Percentiles rank a stretch among this genome's conserved stretches.
phyloP scores from a whole-genome alignment of 2,797 vertebrate species.

The Acridotheres tristis region DNA sequence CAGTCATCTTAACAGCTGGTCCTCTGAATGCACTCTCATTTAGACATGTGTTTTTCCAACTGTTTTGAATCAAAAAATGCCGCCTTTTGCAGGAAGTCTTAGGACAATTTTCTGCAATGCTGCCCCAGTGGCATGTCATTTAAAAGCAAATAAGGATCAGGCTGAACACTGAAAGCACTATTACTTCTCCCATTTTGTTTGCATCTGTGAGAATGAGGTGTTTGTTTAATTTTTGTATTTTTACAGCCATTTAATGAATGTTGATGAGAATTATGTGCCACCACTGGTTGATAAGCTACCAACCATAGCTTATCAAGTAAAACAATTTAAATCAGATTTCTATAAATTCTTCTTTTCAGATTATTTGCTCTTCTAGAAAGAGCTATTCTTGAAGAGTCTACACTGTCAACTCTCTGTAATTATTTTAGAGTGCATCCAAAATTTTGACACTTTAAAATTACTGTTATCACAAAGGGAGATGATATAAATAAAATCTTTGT shows the following conservation, averaged over 20 bases:
- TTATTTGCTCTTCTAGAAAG: not conserved
- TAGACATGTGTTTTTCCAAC: constrained; percentile 34
- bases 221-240: not conserved
- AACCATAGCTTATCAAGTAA: not conserved
- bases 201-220: not conserved
- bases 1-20: constrained; percentile 12
- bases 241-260: not conserved
- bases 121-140: not conserved
- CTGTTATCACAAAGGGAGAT: not conserved
- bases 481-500: constrained; percentile 2
- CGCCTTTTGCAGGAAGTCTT: not conserved
- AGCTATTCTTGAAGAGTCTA: not conserved
- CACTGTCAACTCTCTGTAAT: not conserved
- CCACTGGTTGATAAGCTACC: not conserved
- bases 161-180: not conserved
- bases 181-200: not conserved
- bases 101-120: constrained; percentile 5
- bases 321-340: not conserved
- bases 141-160: constrained; percentile 18
- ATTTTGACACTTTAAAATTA: not conserved
- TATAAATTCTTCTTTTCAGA: not conserved
- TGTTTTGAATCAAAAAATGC: not conserved
- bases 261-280: not conserved
- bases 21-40: not conserved
- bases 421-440: not conserved